Base-by-base conservation (phyloP, 2,113 vertebrate species). In the Melanostigma gelatinosum region DNA sequence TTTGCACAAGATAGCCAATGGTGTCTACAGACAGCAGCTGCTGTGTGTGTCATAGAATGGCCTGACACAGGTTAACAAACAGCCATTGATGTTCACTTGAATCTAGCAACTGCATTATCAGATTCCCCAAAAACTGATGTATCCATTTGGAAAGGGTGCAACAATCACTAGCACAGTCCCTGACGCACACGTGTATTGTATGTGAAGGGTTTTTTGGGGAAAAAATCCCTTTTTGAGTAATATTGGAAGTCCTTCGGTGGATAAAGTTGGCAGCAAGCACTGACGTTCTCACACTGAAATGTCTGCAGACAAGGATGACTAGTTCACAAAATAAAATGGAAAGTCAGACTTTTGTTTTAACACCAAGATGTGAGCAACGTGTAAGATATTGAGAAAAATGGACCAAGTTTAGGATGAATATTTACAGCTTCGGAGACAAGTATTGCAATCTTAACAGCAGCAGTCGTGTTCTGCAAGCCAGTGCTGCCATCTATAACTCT, bases 271-370 rank as follows among this genome's bases (percentile, higher is more conserved):
- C 6, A 44, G 20, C 4, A 11, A 42, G 34, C 42, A 79, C 13
- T 61, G 16, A 60, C 20, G 29, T 16, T 16, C 9, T 66, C 46
- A 65, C 36, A 36, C 13, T 16, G n/a, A 66, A 60, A 73, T 42
- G 16, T 16, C 22, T 52, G 20, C 9, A 69, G 74, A 40, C 22
- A 34, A 78, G 32, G n/a, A 38, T 22, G 36, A 68, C 50, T 20
- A 29, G 4, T 62, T 78, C 42, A 44, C 38, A 63, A 62, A 48
- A 60, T 36, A 34, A 63, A 32, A 2, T n/a, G 40, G 44, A 77
- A 72, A 74, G 38, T 72, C 32, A 66, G 36, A 74, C 15, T 66
- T 69, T 50, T 57, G 27, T 27, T 69, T 72, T 36, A 34, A 63
- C 36, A 10, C 20, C 3, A 22, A 38, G 50, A 65, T 4, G 8